A percentile compares a stretch with the other conserved stretches of the same genome.
Conservation (phyloP, 2,797 vertebrate genomes). For the Anguilla anguilla region DNA sequence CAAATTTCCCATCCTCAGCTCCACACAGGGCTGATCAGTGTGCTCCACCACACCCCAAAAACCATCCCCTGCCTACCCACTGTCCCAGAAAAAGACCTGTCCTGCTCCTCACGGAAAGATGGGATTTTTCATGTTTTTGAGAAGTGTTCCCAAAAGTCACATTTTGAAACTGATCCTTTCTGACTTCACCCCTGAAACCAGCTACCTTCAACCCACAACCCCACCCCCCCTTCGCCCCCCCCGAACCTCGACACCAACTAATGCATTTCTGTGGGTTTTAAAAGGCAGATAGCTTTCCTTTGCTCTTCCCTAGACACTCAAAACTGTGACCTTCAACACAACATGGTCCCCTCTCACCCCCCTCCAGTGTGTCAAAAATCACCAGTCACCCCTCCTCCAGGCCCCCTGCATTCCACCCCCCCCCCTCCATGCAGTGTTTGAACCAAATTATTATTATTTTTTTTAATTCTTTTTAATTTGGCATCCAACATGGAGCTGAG, state of each 20-base stretch:
- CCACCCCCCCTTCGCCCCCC: conserved; percentile 19
- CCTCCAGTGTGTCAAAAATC: neutral
- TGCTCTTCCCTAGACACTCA: conserved; percentile 56
- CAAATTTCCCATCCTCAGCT: too few species aligned
- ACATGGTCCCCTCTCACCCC: conserved; percentile 42
- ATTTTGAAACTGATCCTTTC: conserved; percentile 44
- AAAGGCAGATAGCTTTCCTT: conserved; percentile 55
- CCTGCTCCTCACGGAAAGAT: neutral
- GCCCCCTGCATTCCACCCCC: conserved; percentile 36
- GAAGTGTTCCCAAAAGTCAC: conserved; percentile 53
- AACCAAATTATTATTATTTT: neutral
- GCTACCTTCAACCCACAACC: conserved; percentile 35
- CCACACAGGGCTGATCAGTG: too few species aligned
- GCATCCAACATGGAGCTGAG: too few species aligned
- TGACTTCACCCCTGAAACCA: neutral
- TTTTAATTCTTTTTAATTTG: too few species aligned
- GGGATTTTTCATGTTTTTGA: conserved; percentile 26
- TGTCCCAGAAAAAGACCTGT: neutral
- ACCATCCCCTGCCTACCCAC: neutral
- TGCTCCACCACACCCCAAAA: too few species aligned
- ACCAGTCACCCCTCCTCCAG: neutral
- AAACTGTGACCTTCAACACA: conserved; percentile 56
- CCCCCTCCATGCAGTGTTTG: conserved; percentile 35
- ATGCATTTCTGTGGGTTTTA: conserved; percentile 53
- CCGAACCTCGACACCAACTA: conserved; percentile 34